Percentiles rank a stretch among this genome's conserved stretches.
Conservation (phyloP, 2,888 invertebrate genomes). For the Chalcosyrphus nemorum region DNA sequence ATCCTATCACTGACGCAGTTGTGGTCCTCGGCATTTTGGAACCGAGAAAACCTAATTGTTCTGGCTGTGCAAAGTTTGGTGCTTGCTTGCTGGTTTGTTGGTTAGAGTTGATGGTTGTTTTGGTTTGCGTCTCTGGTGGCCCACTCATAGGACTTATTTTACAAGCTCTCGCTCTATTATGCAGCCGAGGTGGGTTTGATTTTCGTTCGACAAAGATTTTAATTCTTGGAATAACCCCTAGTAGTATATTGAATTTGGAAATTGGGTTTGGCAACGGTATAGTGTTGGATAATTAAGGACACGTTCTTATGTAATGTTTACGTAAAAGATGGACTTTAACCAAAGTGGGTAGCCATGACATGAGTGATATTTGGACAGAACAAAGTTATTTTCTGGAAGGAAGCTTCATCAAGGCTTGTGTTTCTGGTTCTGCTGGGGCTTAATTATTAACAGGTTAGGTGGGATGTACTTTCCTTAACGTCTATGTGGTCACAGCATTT, state of each 20-base stretch:
- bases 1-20: constrained; percentile 8
- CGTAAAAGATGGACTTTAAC: not conserved
- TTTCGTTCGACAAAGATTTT: not conserved
- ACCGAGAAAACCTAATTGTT: constrained; percentile 44
- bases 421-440: too few relatives aligned
- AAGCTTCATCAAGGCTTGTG: too few relatives aligned
- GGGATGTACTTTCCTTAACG: too few relatives aligned
- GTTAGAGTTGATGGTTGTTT: not conserved
- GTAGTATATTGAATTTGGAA: not conserved
- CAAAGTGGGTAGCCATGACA: not conserved
- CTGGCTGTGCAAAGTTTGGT: constrained; percentile 23
- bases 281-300: not conserved
- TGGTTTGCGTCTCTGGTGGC: not conserved
- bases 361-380: not conserved
- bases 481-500: too few relatives aligned
- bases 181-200: not conserved
- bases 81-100: too few relatives aligned
- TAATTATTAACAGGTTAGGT: too few relatives aligned
- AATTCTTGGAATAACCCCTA: not conserved
- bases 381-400: too few relatives aligned
- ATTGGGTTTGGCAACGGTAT: not conserved
- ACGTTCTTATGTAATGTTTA: not conserved
- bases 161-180: not conserved
- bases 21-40: constrained; percentile 15
- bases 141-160: not conserved